These are phyloP conservation scores for Enteromius viviparus DNA, from an alignment of 2,797 vertebrate genomes.

Conservation along the genomic window DNA sequence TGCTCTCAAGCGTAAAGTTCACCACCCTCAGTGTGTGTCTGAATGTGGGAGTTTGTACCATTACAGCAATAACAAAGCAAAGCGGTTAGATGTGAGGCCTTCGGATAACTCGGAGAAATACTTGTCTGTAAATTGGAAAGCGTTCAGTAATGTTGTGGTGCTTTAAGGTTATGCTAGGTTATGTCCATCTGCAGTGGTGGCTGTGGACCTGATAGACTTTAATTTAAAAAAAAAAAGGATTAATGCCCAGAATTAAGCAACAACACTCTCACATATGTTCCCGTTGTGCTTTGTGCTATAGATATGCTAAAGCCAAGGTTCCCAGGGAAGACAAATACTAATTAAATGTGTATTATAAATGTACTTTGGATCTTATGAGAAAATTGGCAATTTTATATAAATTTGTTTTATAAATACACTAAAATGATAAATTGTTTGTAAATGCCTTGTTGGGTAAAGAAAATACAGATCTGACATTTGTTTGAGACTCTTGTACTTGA, in stretches of 20 bases:
- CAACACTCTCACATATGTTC: not conserved
- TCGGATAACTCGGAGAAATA: not conserved
- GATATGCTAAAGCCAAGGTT: not conserved
- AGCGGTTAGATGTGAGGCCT: not conserved
- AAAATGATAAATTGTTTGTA: not conserved
- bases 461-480: not conserved
- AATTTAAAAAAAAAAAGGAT: slow-evolving; percentile 2
- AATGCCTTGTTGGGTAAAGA: not conserved
- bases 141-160: not conserved
- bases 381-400: not conserved
- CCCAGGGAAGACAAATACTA: not conserved
- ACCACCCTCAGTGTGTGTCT: slow-evolving; percentile 17
- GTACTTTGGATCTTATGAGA: not conserved
- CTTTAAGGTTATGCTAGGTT: not conserved
- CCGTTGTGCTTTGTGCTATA: not conserved
- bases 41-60: slow-evolving; percentile 29
- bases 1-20: slow-evolving; percentile 40
- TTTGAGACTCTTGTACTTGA: not conserved
- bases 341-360: not conserved
- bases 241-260: slow-evolving; percentile 1
- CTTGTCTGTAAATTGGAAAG: slow-evolving; percentile 17
- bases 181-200: not conserved
- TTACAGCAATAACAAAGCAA: slow-evolving; percentile 21
- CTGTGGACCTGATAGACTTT: not conserved
- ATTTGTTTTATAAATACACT: not conserved